Conservation (phyloP, 2,113 vertebrate species). For the Bufo bufo region DNA sequence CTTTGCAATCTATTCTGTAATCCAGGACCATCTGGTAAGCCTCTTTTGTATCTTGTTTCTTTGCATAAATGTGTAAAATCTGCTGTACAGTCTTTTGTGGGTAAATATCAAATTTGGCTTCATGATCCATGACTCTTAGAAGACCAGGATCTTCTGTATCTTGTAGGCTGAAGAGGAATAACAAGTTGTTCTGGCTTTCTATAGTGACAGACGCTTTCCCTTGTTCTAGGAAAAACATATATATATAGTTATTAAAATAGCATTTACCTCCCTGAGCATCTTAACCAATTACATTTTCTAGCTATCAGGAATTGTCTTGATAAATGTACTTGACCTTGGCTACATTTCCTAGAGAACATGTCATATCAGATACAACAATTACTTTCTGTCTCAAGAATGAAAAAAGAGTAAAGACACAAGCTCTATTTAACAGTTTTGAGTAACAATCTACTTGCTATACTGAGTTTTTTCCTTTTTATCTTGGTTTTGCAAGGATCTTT, state of each 20-base stretch:
- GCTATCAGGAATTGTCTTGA: no score
- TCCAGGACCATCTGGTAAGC: slow-evolving; percentile 39
- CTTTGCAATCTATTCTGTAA: slow-evolving; percentile 60
- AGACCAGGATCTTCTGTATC: slow-evolving; percentile 52
- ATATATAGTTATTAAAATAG: not conserved
- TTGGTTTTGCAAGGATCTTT: no score
- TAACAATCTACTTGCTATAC: no score
- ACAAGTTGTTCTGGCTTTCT: slow-evolving; percentile 49
- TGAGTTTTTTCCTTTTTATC: no score
- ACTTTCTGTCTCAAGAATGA: no score
- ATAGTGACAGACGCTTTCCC: slow-evolving; percentile 61
- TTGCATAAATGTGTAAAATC: slow-evolving; percentile 60
- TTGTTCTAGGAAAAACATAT: slow-evolving; percentile 50
- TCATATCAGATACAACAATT: no score
- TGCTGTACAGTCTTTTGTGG: slow-evolving; percentile 59
- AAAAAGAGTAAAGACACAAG: no score
- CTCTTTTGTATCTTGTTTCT: not conserved
- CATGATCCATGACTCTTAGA: slow-evolving; percentile 50
- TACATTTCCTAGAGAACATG: no score
- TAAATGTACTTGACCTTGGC: no score
- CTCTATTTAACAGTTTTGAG: no score
- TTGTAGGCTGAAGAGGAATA: slow-evolving; percentile 58
- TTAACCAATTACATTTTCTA: not conserved
- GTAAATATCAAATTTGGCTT: slow-evolving; percentile 62
- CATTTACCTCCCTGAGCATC: not conserved